A percentile compares a stretch with the other conserved stretches of the same genome.
These are phyloP conservation scores for Aphidius ervi DNA, from an alignment of 1,140 invertebrate species.

Conservation along the genomic window DNA sequence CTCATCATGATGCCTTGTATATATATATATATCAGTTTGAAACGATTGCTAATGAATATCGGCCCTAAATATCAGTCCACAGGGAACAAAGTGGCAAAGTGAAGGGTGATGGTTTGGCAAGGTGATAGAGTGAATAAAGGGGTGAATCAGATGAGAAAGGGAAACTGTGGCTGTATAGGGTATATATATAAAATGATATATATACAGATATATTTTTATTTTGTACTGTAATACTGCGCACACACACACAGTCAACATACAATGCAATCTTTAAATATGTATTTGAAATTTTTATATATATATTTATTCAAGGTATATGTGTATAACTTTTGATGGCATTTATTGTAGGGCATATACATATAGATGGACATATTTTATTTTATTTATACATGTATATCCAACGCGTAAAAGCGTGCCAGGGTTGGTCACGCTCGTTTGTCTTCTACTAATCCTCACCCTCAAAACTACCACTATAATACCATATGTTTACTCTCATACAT, in stretches of 20 bases:
- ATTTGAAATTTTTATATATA: no score
- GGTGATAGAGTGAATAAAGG: no score
- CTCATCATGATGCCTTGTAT: conserved; percentile 37
- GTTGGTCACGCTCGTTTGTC: conserved; percentile 52
- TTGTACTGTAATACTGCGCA: not conserved
- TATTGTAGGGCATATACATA: conserved; percentile 2
- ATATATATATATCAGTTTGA: no score
- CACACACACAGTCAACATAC: not conserved
- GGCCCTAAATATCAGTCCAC: conserved; percentile 53
- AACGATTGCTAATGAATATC: conserved; percentile 50
- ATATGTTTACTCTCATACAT: conserved; percentile 23
- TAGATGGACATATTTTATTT: conserved; percentile 16
- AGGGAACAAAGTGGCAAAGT: conserved; percentile 36
- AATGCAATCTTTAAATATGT: not conserved
- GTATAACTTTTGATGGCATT: no score
- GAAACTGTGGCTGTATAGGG: not conserved
- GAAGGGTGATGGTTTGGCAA: not conserved
- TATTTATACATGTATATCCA: conserved; percentile 13
- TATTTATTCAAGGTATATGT: no score
- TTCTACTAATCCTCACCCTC: conserved; percentile 39
- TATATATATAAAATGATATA: not conserved
- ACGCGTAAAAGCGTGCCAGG: conserved; percentile 24
- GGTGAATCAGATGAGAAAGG: no score
- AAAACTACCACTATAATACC: conserved; percentile 14
- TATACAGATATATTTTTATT: conserved; percentile 8